Evolutionary conservation across 2,888 invertebrate species (phyloP).

Genomic region (Erebia epiphron): DNA sequence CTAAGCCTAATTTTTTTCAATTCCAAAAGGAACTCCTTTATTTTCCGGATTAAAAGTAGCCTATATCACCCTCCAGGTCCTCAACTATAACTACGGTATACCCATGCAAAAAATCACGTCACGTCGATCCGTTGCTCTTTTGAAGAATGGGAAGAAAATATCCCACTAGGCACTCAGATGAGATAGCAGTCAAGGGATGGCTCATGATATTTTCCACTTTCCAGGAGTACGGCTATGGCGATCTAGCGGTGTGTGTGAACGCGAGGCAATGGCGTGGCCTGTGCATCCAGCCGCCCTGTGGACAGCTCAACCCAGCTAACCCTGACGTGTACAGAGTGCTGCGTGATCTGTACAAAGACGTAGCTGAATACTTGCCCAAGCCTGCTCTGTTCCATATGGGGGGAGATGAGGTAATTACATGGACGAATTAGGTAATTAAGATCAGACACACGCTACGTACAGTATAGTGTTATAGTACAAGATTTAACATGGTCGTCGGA

Average conservation of each 20-base stretch:
- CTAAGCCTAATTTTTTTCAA: too few species aligned
- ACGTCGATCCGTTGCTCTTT: too few species aligned
- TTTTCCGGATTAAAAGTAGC: too few species aligned
- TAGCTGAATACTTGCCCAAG: conserved; percentile 82
- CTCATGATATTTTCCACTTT: conserved; percentile 31
- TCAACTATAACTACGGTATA: too few species aligned
- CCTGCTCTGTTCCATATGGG: conserved; percentile 90
- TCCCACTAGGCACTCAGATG: too few species aligned
- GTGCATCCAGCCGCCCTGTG: conserved; percentile 93
- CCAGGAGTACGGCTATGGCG: conserved; percentile 82
- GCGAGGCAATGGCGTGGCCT: conserved; percentile 86
- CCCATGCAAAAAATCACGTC: too few species aligned
- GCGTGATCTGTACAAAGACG: conserved; percentile 86
- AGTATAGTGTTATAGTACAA: too few species aligned
- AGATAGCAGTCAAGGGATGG: not conserved
- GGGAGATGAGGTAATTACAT: conserved; percentile 94
- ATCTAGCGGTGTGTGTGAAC: conserved; percentile 87
- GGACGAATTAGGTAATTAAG: conserved; percentile 84
- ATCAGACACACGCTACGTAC: too few species aligned
- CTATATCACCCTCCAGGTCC: too few species aligned
- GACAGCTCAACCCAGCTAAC: conserved; percentile 92
- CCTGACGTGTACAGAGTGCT: conserved; percentile 86
- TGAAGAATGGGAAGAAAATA: too few species aligned
- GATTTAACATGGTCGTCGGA: too few species aligned
- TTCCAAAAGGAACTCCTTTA: too few species aligned